Conservation (phyloP, 2,797 vertebrate species). For the Centropyge bicolor region DNA sequence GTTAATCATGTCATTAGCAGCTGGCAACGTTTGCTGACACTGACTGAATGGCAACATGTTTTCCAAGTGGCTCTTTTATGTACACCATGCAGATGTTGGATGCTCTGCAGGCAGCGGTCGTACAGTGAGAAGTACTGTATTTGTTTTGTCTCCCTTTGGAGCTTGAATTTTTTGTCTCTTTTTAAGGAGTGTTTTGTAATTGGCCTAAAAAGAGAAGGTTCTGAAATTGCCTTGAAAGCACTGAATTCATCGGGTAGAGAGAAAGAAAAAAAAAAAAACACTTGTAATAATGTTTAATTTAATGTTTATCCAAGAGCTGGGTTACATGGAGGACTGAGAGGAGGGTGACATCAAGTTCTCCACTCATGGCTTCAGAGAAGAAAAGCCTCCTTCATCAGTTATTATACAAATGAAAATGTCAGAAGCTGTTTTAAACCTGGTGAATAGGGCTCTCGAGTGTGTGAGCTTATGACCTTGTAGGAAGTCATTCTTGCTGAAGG, state of each 20-base stretch:
- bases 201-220: constrained; percentile 11
- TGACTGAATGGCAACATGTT: not conserved
- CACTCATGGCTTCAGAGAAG: constrained; percentile 33
- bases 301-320: constrained; percentile 36
- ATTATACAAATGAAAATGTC: constrained; percentile 56
- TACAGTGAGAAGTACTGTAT: not conserved
- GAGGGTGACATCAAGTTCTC: constrained; percentile 32
- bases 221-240: constrained; percentile 45
- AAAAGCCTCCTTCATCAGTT: constrained; percentile 42
- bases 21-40: constrained; percentile 8
- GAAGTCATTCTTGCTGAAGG: constrained; percentile 42
- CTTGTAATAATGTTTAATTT: constrained; percentile 56
- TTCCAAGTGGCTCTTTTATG: constrained; percentile 12
- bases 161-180: constrained; percentile 3
- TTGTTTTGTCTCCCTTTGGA: constrained; percentile 2
- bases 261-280: not conserved
- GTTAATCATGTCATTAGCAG: constrained; percentile 41
- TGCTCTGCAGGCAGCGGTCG: not conserved
- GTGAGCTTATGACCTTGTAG: constrained; percentile 65
- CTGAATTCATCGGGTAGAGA: constrained; percentile 6
- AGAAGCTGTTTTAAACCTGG: constrained; percentile 44
- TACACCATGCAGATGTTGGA: not conserved
- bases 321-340: constrained; percentile 20
- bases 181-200: constrained; percentile 11
- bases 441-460: constrained; percentile 60